Conservation (phyloP, 2,888 invertebrate species). For the Smittia aterrima region DNA sequence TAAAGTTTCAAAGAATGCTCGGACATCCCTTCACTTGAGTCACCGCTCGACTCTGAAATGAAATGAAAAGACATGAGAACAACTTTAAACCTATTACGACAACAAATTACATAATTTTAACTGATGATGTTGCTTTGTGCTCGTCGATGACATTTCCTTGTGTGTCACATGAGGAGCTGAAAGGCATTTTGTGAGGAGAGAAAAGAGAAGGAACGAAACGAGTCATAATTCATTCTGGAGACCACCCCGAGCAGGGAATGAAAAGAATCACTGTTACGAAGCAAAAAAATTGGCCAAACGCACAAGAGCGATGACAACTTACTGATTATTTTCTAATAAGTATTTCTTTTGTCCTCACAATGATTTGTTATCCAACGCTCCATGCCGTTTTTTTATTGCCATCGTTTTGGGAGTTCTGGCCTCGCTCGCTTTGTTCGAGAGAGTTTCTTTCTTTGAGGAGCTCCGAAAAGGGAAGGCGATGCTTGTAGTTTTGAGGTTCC, state of each 20-base stretch:
- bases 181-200: not conserved
- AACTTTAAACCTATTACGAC: not conserved
- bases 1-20: slow-evolving; percentile 14
- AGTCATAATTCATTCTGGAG: slow-evolving; percentile 37
- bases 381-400: slow-evolving; percentile 18
- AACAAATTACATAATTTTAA: slow-evolving; percentile 14
- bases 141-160: not conserved
- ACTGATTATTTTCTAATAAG: slow-evolving; percentile 41
- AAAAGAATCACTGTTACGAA: slow-evolving; percentile 19
- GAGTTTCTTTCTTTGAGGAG: not conserved
- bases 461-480: slow-evolving; percentile 13
- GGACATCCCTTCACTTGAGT: not conserved
- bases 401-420: slow-evolving; percentile 38
- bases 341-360: slow-evolving; percentile 41
- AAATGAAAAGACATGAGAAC: too few species aligned
- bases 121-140: slow-evolving; percentile 2
- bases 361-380: slow-evolving; percentile 41
- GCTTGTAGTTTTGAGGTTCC: slow-evolving; percentile 23
- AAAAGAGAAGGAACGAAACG: not conserved
- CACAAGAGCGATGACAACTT: slow-evolving; percentile 39
- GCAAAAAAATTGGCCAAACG: slow-evolving; percentile 32
- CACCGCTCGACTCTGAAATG: too few species aligned
- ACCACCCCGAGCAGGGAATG: slow-evolving; percentile 27
- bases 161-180: slow-evolving; percentile 21
- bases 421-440: slow-evolving; percentile 21